These are phyloP conservation scores for Schlechtendalia chinensis DNA, from an alignment of 1,140 invertebrate species.

Conservation along the genomic window DNA sequence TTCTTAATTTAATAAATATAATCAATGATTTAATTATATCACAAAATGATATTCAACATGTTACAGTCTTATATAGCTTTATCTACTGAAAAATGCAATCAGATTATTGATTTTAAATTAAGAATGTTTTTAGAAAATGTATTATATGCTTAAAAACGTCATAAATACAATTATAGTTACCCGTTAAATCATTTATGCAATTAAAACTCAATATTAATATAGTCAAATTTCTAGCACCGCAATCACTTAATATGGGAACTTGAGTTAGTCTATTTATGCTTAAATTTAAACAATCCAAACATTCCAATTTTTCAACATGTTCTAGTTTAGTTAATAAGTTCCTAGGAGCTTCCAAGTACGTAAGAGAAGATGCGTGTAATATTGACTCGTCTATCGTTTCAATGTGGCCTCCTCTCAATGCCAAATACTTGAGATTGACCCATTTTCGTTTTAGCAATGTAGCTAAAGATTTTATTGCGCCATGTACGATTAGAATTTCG, in stretches of 20 bases:
- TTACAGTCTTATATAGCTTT: no score
- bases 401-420: neutral
- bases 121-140: no score
- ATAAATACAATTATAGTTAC: constrained; percentile 53
- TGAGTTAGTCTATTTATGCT: constrained; percentile 37
- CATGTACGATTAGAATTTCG: constrained; percentile 24
- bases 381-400: neutral
- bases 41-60: no score
- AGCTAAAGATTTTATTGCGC: constrained; percentile 11
- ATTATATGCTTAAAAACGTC: neutral
- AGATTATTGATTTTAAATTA: neutral
- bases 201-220: constrained; percentile 62
- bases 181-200: constrained; percentile 59
- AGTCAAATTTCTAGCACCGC: constrained; percentile 58
- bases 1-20: neutral
- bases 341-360: constrained; percentile 32
- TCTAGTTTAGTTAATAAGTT: constrained; percentile 14
- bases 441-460: constrained; percentile 31
- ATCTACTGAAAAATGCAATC: no score
- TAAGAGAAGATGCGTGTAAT: constrained; percentile 6
- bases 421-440: constrained; percentile 16
- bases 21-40: neutral
- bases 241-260: constrained; percentile 61
- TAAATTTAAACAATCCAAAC: constrained; percentile 37
- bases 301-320: constrained; percentile 30